Evolutionary conservation across 2,113 vertebrate genomes (phyloP).

Genomic region (Mionectes macconnelli): DNA sequence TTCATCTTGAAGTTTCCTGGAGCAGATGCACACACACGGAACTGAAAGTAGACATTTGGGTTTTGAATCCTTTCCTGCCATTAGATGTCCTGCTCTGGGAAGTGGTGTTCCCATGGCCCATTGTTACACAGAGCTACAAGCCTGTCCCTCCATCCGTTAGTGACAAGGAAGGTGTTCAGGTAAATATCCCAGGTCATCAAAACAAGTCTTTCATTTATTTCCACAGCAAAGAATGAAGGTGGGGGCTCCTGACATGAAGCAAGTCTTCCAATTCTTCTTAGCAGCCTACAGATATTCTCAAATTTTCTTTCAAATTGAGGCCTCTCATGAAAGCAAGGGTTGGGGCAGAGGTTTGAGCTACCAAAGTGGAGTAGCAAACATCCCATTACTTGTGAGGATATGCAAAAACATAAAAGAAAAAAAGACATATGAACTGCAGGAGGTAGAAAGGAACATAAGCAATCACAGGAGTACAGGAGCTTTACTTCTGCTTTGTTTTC

Average conservation of each 20-base stretch:
- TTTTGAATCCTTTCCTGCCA: neutral
- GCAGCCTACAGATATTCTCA: neutral
- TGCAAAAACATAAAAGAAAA: neutral
- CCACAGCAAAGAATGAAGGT: neutral
- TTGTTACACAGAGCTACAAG: neutral
- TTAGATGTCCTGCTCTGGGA: neutral
- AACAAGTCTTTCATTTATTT: neutral
- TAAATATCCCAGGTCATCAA: rapidly evolving
- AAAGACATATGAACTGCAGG: neutral
- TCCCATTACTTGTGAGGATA: neutral
- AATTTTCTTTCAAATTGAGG: neutral
- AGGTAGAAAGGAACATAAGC: neutral
- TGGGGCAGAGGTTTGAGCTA: neutral
- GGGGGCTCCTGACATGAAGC: neutral
- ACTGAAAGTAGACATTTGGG: neutral
- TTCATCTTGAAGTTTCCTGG: neutral
- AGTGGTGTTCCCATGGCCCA: neutral
- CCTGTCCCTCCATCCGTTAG: neutral
- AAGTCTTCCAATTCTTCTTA: neutral
- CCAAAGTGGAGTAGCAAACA: neutral
- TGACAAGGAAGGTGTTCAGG: neutral
- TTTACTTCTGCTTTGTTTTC: neutral
- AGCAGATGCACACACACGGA: neutral
- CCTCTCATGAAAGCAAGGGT: neutral
- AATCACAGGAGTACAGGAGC: neutral